These are phyloP conservation scores for Cryptocephalus moraei DNA, from an alignment of 2,888 invertebrate genomes.

Conservation along the genomic window DNA sequence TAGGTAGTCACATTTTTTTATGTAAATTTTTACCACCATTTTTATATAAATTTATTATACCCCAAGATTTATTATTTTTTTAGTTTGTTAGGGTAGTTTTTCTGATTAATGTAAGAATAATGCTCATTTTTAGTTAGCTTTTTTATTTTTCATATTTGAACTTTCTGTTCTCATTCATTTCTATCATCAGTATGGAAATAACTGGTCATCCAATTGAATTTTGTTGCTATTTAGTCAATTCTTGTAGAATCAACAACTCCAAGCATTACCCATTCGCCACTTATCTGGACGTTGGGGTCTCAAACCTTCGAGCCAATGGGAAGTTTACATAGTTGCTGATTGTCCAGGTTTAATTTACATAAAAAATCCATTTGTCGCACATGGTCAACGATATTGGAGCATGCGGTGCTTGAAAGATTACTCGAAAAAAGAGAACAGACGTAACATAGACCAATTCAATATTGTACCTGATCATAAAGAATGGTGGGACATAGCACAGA, in stretches of 20 bases:
- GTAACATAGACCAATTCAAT: conserved; percentile 52
- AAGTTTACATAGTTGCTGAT: conserved; percentile 47
- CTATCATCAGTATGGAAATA: no score
- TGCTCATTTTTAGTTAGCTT: no score
- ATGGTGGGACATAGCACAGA: conserved; percentile 56
- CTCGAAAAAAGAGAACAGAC: conserved; percentile 60
- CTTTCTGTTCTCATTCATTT: no score
- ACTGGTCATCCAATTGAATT: neutral
- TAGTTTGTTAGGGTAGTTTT: no score
- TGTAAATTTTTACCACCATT: no score
- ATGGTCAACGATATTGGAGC: conserved; percentile 78
- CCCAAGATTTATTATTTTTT: no score
- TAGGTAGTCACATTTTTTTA: no score
- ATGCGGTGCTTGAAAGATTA: conserved; percentile 66
- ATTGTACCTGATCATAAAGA: conserved; percentile 36
- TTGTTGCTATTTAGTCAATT: neutral
- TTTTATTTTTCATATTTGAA: no score
- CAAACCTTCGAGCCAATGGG: conserved; percentile 47
- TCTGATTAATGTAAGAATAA: no score
- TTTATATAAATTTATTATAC: no score
- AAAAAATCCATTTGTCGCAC: conserved; percentile 68
- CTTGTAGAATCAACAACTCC: conserved; percentile 20
- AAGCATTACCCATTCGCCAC: conserved; percentile 14
- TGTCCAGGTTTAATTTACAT: conserved; percentile 67
- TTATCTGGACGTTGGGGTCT: conserved; percentile 30